Evolutionary conservation across 2,888 invertebrate species (phyloP).

Genomic region (Mongoloraphidia duomilia): DNA sequence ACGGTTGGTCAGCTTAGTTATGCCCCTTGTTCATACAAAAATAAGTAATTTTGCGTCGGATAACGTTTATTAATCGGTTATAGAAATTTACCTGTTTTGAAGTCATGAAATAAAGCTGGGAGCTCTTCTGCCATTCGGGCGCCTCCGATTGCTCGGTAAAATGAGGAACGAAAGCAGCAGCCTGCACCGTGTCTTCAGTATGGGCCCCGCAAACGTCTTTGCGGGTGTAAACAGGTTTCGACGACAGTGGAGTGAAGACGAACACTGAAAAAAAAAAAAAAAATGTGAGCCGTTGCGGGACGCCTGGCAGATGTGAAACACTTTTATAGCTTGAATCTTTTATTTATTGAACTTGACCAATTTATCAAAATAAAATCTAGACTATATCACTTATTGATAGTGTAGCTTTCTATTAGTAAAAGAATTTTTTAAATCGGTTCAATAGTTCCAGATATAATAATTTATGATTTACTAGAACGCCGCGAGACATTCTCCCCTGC

Average conservation of each 20-base stretch:
- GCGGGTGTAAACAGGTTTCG: slow-evolving; percentile 36
- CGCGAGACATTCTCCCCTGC: too few relatives aligned
- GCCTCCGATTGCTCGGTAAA: slow-evolving; percentile 30
- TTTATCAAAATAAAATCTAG: too few relatives aligned
- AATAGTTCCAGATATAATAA: too few relatives aligned
- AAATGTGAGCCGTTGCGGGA: slow-evolving; percentile 2
- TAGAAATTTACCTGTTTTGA: slow-evolving; percentile 35
- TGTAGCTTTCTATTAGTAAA: too few relatives aligned
- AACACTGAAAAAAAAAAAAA: slow-evolving; percentile 35
- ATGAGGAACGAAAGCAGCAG: slow-evolving; percentile 43
- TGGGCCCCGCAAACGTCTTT: slow-evolving; percentile 29
- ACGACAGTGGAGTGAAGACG: slow-evolving; percentile 44
- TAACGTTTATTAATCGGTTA: slow-evolving; percentile 5
- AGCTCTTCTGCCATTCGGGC: slow-evolving; percentile 42
- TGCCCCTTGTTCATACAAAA: neutral
- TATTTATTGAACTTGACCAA: too few relatives aligned
- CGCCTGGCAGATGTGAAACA: too few relatives aligned
- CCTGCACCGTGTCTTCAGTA: slow-evolving; percentile 25
- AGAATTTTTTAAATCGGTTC: too few relatives aligned
- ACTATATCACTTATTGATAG: too few relatives aligned
- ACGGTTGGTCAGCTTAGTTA: too few relatives aligned
- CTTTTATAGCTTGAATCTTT: too few relatives aligned
- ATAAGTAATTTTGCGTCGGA: slow-evolving; percentile 6
- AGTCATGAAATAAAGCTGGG: slow-evolving; percentile 45
- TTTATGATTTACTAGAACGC: too few relatives aligned